Conservation (phyloP, 2,113 vertebrate species). For the Rhinoderma darwinii region DNA sequence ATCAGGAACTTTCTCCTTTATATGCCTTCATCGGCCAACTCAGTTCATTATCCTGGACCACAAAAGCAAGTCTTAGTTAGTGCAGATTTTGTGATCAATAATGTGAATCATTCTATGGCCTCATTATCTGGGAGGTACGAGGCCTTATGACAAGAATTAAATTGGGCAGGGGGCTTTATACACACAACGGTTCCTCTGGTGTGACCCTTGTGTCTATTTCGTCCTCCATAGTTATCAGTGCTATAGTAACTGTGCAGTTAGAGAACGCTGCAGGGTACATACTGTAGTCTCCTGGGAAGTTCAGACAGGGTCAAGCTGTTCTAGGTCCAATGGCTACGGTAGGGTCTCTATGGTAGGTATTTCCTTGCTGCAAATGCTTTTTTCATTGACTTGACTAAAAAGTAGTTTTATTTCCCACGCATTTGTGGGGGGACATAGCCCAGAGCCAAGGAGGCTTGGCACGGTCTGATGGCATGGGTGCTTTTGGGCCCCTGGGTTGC, state of each 20-base stretch:
- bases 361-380: no score
- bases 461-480: no score
- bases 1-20: background rate
- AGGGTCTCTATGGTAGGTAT: background rate
- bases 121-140: no score
- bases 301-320: background rate
- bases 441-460: no score
- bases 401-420: no score
- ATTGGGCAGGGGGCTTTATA: no score
- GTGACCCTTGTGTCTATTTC: no score
- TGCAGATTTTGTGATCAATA: background rate
- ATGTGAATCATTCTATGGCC: background rate
- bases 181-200: no score
- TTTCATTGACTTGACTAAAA: background rate
- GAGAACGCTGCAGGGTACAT: background rate
- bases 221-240: background rate
- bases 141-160: no score
- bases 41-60: background rate
- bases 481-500: no score
- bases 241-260: background rate
- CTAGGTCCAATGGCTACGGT: background rate
- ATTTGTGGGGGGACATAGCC: no score
- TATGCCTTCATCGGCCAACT: background rate
- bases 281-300: background rate
- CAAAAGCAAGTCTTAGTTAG: background rate